A percentile compares a stretch with the other conserved stretches of the same genome.
phyloP scores from a whole-genome alignment of 2,113 vertebrate species.

The Stictonetta naevosa region DNA sequence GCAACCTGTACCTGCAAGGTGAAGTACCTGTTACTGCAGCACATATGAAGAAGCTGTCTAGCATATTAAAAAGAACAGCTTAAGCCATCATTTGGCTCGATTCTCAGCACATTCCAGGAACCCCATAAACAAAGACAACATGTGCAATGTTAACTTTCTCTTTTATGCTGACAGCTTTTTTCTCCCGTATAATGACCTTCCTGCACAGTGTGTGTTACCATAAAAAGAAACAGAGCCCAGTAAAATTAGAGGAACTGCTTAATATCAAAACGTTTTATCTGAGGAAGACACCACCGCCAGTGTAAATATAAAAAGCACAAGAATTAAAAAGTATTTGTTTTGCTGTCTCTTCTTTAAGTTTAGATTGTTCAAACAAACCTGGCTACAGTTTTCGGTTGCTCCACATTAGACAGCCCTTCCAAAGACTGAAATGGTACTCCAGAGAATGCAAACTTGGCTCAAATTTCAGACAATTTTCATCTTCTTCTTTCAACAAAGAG shows the following conservation, averaged over 20 bases:
- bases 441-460: conserved; percentile 59
- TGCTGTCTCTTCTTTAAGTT: conserved; percentile 71
- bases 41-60: not conserved
- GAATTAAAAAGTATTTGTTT: conserved; percentile 75
- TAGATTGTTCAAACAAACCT: conserved; percentile 71
- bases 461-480: conserved; percentile 53
- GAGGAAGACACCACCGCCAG: conserved; percentile 74
- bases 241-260: conserved; percentile 81
- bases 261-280: conserved; percentile 78
- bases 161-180: conserved; percentile 77
- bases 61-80: conserved; percentile 44
- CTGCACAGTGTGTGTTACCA: conserved; percentile 79
- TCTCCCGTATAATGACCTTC: conserved; percentile 80
- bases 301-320: conserved; percentile 75
- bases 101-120: conserved; percentile 75
- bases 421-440: conserved; percentile 51
- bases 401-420: not conserved
- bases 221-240: conserved; percentile 76
- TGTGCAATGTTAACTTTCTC: conserved; percentile 78
- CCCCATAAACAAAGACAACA: conserved; percentile 78
- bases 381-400: conserved; percentile 46
- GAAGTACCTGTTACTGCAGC: conserved; percentile 50
- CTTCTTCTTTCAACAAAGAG: conserved; percentile 31
- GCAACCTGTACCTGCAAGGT: conserved; percentile 29
- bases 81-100: conserved; percentile 67